These are phyloP conservation scores for Ploceus nigricollis DNA, from an alignment of 2,113 vertebrate species.

Conservation along the genomic window DNA sequence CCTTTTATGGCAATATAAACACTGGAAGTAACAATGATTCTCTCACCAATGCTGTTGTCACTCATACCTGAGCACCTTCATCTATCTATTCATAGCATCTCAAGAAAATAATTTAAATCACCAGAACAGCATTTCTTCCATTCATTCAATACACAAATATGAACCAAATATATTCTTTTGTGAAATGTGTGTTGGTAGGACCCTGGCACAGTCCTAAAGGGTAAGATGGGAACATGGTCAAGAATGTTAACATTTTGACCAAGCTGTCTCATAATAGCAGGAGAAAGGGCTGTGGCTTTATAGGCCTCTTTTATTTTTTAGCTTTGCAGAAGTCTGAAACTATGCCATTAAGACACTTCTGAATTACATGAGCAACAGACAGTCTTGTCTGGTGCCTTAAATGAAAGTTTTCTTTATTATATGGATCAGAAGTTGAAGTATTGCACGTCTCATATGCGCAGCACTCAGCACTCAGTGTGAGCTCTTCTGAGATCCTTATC, in stretches of 20 bases:
- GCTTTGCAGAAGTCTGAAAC: not conserved
- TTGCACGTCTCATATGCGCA: not conserved
- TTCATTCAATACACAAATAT: not conserved
- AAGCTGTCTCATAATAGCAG: not conserved
- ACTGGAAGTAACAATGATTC: not conserved
- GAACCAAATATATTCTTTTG: not conserved
- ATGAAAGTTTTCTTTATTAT: not conserved
- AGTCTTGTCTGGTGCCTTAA: not conserved
- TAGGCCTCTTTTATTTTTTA: not conserved
- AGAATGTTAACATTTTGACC: not conserved
- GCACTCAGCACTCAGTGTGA: not conserved
- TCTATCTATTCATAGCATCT: not conserved
- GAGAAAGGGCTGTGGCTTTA: not conserved
- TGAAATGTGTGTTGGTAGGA: not conserved
- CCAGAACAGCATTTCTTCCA: not conserved
- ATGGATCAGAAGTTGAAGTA: not conserved
- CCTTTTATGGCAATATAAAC: not conserved
- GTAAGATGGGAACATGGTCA: not conserved
- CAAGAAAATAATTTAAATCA: not conserved
- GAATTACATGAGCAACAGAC: not conserved
- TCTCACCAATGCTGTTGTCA: not conserved
- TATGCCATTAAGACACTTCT: not conserved
- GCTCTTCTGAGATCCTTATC: slow-evolving; percentile 35
- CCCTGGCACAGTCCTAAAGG: not conserved
- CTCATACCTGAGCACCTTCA: not conserved